Evolutionary conservation across 2,888 invertebrate genomes (phyloP), one percentile per base, ranked within the genome.

Genomic region (Quadroppia sp.): DNA sequence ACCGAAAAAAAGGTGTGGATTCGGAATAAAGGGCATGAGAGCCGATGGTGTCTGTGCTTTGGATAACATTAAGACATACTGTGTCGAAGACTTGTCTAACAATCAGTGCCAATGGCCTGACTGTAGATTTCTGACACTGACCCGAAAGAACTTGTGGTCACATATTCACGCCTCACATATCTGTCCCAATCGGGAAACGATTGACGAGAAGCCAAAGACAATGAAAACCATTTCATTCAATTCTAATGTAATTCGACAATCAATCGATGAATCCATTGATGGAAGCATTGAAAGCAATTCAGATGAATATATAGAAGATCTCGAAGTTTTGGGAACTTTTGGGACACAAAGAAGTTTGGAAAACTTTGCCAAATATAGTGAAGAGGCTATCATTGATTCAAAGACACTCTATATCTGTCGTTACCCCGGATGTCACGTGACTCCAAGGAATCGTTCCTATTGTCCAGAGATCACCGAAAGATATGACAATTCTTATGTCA

Each of bases 311-410:
- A 56, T 4, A 11, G 56, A 30, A 9, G 56, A 56, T 6, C 56
- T 30, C 28, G 56, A 56, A 56, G 56, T 56, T 11, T 56, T 56
- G 56, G 56, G 56, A 25, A 56, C 56, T 28, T 56, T 56, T 23
- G 56, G 56, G 6, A 56, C 56, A 28, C 56, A 56, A 23, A 23
- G 28, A 11, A 56, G 56, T 28, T 23, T 56, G 13, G 23, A 56
- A 3, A 56, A 56, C 28, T 56, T 56, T 28, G 56, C 23, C 13
- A 56, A 56, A 56, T 56, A 56, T 23, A 56, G 56, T 23, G 23
- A 56, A 56, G 56, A 56, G 28, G 30, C 28, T 3, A 17, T 56
- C 1, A 30, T 56, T 28, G 56, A 56, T 30, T 3, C 20, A 1
- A 56, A 56, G 28, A 56, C 56, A 56, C 23, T 56, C 13, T 56